These are phyloP conservation scores for Galeopterus variegatus DNA, from an alignment of 2,113 vertebrate genomes.

Conservation along the genomic window DNA sequence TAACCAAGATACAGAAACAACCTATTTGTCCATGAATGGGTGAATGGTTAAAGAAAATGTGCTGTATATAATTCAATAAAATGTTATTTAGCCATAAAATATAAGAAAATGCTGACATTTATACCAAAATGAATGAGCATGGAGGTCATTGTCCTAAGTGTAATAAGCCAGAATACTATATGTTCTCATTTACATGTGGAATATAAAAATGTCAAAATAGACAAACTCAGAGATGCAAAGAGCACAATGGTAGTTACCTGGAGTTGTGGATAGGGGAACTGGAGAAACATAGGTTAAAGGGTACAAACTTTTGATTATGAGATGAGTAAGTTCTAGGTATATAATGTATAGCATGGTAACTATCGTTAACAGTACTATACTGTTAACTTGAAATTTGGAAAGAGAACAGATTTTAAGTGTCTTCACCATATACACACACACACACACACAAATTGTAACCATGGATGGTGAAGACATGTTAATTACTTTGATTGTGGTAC, in stretches of 20 bases:
- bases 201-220: background rate
- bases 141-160: background rate
- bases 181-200: background rate
- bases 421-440: background rate
- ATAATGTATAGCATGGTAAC: background rate
- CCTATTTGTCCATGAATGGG: background rate
- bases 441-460: background rate
- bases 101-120: background rate
- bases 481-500: background rate
- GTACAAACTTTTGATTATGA: background rate
- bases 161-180: background rate
- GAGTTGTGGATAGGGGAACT: background rate
- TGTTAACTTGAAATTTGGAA: too few species aligned
- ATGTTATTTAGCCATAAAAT: background rate
- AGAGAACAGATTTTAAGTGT: background rate
- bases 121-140: background rate
- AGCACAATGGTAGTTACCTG: background rate
- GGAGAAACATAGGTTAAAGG: background rate
- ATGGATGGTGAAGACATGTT: background rate
- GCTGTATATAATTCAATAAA: background rate
- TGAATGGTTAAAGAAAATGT: background rate
- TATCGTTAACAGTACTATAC: background rate
- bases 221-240: background rate
- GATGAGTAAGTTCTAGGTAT: background rate
- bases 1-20: background rate